Evolutionary conservation across 2,888 invertebrate genomes (phyloP).

Genomic region (Kuschelorhynchus macadamiae): DNA sequence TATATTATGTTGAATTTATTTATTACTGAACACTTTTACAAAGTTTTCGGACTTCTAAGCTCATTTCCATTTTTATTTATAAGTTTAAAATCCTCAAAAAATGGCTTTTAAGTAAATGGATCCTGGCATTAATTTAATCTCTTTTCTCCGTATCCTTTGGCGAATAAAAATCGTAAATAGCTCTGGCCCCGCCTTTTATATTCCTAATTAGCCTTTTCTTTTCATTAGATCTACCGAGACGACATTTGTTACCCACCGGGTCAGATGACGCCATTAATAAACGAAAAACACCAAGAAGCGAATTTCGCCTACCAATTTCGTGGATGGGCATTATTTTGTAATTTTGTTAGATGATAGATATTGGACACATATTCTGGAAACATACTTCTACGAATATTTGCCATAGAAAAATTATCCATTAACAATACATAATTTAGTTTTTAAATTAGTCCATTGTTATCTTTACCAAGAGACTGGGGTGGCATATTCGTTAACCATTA

Average conservation of each 20-base stretch:
- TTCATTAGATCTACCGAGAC: slow-evolving; percentile 23
- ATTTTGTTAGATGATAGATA: not conserved
- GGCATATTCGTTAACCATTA: no score
- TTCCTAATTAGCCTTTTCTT: slow-evolving; percentile 26
- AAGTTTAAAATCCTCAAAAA: slow-evolving; percentile 6
- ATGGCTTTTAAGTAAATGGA: slow-evolving; percentile 1
- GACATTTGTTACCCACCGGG: slow-evolving; percentile 23
- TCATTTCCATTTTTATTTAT: not conserved
- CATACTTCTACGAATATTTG: not conserved
- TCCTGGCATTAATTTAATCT: slow-evolving; percentile 4
- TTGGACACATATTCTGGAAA: not conserved
- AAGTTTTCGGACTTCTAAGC: not conserved
- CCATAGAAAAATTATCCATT: not conserved
- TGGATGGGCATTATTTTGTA: not conserved
- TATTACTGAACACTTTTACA: not conserved
- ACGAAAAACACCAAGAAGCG: not conserved
- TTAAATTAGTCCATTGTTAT: no score
- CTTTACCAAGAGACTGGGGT: no score
- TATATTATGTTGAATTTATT: no score
- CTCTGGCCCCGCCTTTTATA: slow-evolving; percentile 8
- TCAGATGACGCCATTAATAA: slow-evolving; percentile 14
- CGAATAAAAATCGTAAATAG: slow-evolving; percentile 27
- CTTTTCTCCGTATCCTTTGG: slow-evolving; percentile 11
- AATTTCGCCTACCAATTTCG: not conserved
- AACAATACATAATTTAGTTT: not conserved